A percentile compares a stretch with the other conserved stretches of the same genome.
Conservation (phyloP, 2,888 invertebrate genomes). For the Thyatira batis region DNA sequence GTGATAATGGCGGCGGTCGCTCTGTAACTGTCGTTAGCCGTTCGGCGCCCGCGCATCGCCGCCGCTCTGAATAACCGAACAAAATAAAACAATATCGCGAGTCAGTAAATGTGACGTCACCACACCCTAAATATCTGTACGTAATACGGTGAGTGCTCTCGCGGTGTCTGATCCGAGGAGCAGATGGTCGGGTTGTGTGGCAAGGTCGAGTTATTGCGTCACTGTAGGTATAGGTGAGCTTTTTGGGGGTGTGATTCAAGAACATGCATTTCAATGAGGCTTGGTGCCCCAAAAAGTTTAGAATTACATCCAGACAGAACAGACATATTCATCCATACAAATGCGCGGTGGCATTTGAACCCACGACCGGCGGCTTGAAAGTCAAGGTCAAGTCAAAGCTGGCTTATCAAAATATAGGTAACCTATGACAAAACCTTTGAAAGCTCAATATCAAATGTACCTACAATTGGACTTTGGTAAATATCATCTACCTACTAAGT, state of each 20-base stretch:
- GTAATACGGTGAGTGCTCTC: constrained; percentile 13
- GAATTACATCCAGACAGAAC: too few relatives aligned
- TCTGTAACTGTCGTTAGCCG: constrained; percentile 42
- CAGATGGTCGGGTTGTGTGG: constrained; percentile 7
- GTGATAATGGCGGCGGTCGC: constrained; percentile 57
- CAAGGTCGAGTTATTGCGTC: constrained; percentile 6
- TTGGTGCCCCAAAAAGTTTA: too few relatives aligned
- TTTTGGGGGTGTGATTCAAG: background rate
- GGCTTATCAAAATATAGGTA: too few relatives aligned
- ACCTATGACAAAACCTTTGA: too few relatives aligned
- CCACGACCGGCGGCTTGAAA: too few relatives aligned
- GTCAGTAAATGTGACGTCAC: constrained; percentile 11
- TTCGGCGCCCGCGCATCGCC: constrained; percentile 54
- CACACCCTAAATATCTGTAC: constrained; percentile 22
- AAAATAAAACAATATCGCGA: constrained; percentile 19
- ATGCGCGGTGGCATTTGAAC: too few relatives aligned
- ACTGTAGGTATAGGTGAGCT: background rate
- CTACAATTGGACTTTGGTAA: too few relatives aligned
- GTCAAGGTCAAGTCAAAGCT: too few relatives aligned
- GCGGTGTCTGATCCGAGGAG: constrained; percentile 8
- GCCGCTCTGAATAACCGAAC: constrained; percentile 35
- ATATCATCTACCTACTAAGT: too few relatives aligned
- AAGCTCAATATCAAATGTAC: too few relatives aligned
- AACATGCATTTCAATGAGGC: too few relatives aligned
- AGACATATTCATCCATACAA: too few relatives aligned